These are phyloP conservation scores for Pachyrhynchus sulphureomaculatus DNA, from an alignment of 1,140 invertebrate species.

Conservation along the genomic window DNA sequence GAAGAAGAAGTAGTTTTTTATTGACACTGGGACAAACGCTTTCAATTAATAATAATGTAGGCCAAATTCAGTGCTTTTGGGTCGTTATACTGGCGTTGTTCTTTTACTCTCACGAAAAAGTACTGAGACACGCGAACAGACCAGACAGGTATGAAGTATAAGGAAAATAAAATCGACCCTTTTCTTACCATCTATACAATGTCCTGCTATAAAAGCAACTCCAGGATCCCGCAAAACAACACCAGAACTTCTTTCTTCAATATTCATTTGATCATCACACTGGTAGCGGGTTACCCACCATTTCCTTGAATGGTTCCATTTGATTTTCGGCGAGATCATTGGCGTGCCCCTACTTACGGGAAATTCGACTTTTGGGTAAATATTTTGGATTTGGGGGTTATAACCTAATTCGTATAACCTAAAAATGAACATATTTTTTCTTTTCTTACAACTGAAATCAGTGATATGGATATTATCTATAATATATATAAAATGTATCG, in stretches of 20 bases:
- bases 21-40: too few species aligned
- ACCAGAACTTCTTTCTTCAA: slow-evolving; percentile 58
- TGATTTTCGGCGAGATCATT: slow-evolving; percentile 61
- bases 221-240: slow-evolving; percentile 66
- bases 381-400: slow-evolving; percentile 55
- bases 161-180: too few species aligned
- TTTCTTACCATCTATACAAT: slow-evolving; percentile 76
- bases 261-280: slow-evolving; percentile 33
- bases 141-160: too few species aligned
- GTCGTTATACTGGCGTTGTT: too few species aligned
- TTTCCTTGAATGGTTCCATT: slow-evolving; percentile 64
- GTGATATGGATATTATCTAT: too few species aligned
- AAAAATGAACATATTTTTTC: slow-evolving; percentile 26
- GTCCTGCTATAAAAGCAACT: slow-evolving; percentile 77
- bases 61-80: too few species aligned
- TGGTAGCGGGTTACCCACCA: slow-evolving; percentile 48
- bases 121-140: too few species aligned
- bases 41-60: too few species aligned
- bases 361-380: slow-evolving; percentile 58
- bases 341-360: slow-evolving; percentile 65
- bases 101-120: too few species aligned
- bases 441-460: not conserved
- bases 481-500: too few species aligned
- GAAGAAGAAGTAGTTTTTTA: too few species aligned
- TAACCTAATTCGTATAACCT: slow-evolving; percentile 64